Conservation (phyloP, 2,888 invertebrate species). For the Volucella inflata region DNA sequence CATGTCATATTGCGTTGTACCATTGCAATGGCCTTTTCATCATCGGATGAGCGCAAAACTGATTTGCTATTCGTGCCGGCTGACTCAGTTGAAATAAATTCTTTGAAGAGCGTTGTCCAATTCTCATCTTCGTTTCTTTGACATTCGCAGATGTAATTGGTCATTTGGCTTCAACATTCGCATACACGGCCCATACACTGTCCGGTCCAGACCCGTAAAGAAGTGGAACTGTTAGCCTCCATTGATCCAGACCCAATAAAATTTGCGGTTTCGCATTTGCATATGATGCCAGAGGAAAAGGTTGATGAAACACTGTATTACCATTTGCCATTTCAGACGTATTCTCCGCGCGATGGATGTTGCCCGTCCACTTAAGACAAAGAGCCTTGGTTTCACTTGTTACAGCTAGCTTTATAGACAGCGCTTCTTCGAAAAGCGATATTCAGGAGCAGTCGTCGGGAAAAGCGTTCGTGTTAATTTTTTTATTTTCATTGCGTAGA, state of each 20-base stretch:
- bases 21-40: not conserved
- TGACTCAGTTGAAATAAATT: slow-evolving; percentile 11
- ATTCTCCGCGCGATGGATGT: not conserved
- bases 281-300: slow-evolving; percentile 14
- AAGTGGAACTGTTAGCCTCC: slow-evolving; percentile 17
- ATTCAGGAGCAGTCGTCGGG: slow-evolving; percentile 30
- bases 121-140: not conserved
- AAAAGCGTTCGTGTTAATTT: slow-evolving; percentile 25
- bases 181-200: slow-evolving; percentile 1
- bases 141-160: no score
- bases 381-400: not conserved
- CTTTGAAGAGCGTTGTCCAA: not conserved
- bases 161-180: not conserved
- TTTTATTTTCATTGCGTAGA: not conserved
- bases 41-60: not conserved
- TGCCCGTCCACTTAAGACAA: not conserved
- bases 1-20: not conserved
- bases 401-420: not conserved
- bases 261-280: slow-evolving; percentile 12
- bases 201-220: slow-evolving; percentile 15
- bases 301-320: no score
- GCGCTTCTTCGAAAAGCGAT: not conserved
- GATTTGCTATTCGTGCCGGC: not conserved
- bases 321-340: not conserved
- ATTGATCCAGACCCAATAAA: slow-evolving; percentile 20